These are phyloP conservation scores for Thinocorus orbignyianus DNA, from an alignment of 2,113 vertebrate species.

Conservation along the genomic window DNA sequence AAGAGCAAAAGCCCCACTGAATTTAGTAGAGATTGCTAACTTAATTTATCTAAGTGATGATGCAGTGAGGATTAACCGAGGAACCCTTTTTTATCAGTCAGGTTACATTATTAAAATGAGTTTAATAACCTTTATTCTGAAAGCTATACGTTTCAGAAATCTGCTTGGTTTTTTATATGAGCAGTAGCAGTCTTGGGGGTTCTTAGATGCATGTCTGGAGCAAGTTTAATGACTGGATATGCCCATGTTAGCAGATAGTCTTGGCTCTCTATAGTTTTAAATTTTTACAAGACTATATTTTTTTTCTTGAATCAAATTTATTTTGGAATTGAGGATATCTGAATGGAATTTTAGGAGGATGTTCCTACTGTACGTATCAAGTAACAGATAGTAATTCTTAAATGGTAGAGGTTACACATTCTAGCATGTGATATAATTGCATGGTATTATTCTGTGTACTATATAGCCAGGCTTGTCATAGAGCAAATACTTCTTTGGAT, in stretches of 20 bases:
- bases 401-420: neutral
- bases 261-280: neutral
- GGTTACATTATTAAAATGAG: slow-evolving; percentile 20
- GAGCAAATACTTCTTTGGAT: neutral
- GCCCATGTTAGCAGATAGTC: neutral
- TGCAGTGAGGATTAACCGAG: neutral
- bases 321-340: neutral
- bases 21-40: neutral
- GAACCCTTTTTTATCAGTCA: neutral
- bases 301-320: neutral
- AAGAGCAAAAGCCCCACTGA: neutral
- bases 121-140: neutral
- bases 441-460: neutral
- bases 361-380: neutral
- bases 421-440: accelerated
- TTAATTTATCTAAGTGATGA: slow-evolving; percentile 50
- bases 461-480: neutral
- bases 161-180: neutral
- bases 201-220: neutral
- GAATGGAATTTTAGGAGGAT: neutral
- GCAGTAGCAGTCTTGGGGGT: neutral
- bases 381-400: neutral
- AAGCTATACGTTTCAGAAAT: neutral
- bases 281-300: neutral
- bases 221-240: neutral